Conservation (phyloP, 1,140 invertebrate species). For the Chymomyza costata region DNA sequence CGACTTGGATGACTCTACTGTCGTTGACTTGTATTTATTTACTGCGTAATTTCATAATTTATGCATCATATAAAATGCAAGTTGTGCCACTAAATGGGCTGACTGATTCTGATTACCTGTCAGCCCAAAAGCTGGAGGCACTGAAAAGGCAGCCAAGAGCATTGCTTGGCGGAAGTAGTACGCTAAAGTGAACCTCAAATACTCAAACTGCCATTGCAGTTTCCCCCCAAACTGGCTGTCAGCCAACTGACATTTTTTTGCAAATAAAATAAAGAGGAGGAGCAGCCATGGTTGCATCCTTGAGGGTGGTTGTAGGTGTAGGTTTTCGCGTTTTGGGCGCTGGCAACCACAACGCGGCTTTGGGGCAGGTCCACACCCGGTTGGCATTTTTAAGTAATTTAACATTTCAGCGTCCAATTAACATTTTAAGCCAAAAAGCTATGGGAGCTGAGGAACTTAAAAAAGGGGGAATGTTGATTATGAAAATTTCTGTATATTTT, state of each 20-base stretch:
- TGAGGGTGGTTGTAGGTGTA: too few species aligned
- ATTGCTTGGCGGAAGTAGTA: conserved; percentile 6
- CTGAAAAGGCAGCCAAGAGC: conserved; percentile 16
- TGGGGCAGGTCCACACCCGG: too few species aligned
- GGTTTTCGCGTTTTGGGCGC: too few species aligned
- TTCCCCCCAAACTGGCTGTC: conserved; percentile 20
- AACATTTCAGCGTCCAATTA: conserved; percentile 65
- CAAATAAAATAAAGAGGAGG: too few species aligned
- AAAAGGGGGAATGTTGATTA: conserved; percentile 45
- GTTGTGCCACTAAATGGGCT: conserved; percentile 29
- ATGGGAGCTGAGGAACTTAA: conserved; percentile 13
- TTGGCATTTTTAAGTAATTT: conserved; percentile 48
- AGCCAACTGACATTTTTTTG: conserved; percentile 50
- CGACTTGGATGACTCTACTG: too few species aligned
- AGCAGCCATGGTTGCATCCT: too few species aligned
- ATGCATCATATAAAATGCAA: conserved; percentile 54
- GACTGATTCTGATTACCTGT: too few species aligned
- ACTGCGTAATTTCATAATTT: conserved; percentile 56
- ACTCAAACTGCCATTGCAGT: not conserved
- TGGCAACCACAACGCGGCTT: too few species aligned
- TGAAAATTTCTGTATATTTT: conserved; percentile 28
- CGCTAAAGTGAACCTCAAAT: too few species aligned
- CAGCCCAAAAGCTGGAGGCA: too few species aligned
- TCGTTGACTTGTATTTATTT: conserved; percentile 43
- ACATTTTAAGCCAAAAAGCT: conserved; percentile 56